phyloP scores from a whole-genome alignment of 2,888 invertebrate species.

The Erebia aethiops region DNA sequence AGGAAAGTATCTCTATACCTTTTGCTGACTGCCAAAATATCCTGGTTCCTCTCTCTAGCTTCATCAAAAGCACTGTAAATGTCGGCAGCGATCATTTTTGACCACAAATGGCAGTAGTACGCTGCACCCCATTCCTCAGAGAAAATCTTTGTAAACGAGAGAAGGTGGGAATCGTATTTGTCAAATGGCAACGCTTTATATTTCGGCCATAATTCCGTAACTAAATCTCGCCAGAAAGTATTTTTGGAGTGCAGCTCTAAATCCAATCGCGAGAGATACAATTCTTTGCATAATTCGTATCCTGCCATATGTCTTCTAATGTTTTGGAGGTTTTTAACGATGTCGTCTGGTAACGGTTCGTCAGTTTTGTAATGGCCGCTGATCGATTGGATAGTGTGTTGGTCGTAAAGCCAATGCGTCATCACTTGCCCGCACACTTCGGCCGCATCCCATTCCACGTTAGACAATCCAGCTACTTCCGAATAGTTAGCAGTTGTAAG shows the following conservation, averaged over 20 bases:
- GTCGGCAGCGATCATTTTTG: conserved; percentile 95
- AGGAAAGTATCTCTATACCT: conserved; percentile 93
- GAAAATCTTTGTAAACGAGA: conserved; percentile 92
- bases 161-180: conserved; percentile 92
- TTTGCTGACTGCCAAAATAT: conserved; percentile 83
- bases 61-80: conserved; percentile 93
- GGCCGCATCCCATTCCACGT: conserved; percentile 97
- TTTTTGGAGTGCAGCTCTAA: conserved; percentile 89
- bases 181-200: conserved; percentile 90
- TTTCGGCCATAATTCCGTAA: conserved; percentile 90
- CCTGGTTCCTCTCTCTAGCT: conserved; percentile 77
- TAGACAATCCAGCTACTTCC: conserved; percentile 92
- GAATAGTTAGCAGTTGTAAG: conserved; percentile 91
- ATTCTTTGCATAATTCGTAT: conserved; percentile 89
- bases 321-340: conserved; percentile 84
- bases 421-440: conserved; percentile 93
- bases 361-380: conserved; percentile 90
- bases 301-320: conserved; percentile 90
- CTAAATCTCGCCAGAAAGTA: conserved; percentile 92
- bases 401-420: conserved; percentile 90
- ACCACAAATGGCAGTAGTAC: conserved; percentile 93
- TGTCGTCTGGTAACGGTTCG: conserved; percentile 86
- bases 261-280: conserved; percentile 92
- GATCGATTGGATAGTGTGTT: conserved; percentile 82
- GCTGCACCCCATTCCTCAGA: conserved; percentile 93